Evolutionary conservation across 2,113 vertebrate species (phyloP).

Genomic region (Semnornis frantzii): DNA sequence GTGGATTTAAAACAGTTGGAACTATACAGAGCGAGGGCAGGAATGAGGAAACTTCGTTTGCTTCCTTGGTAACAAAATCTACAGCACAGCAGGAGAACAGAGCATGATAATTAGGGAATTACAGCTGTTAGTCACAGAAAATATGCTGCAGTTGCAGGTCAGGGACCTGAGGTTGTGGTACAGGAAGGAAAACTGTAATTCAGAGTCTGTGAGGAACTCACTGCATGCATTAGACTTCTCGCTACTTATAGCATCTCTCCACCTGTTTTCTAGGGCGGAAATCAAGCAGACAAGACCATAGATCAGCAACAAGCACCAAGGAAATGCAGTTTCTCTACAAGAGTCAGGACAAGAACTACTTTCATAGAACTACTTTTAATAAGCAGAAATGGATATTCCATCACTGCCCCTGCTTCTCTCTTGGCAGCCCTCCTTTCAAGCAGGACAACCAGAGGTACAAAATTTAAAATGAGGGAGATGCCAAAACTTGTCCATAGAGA

Average conservation of each 20-base stretch:
- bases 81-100: conserved; percentile 75
- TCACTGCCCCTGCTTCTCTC: not conserved
- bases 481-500: not conserved
- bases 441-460: not conserved
- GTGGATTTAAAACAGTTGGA: conserved; percentile 57
- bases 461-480: not conserved
- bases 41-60: conserved; percentile 46
- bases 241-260: conserved; percentile 54
- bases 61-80: conserved; percentile 77
- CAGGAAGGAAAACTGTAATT: conserved; percentile 83
- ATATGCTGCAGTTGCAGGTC: conserved; percentile 78
- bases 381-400: not conserved
- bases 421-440: not conserved
- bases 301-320: conserved; percentile 2
- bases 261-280: conserved; percentile 69
- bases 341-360: not conserved
- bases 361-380: not conserved
- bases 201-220: conserved; percentile 73
- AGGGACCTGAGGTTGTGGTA: conserved; percentile 69
- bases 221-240: conserved; percentile 24
- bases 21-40: not conserved
- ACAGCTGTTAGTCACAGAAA: conserved; percentile 79
- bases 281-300: conserved; percentile 67
- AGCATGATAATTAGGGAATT: conserved; percentile 82
- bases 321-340: not conserved